Base-by-base conservation (phyloP, 2,113 vertebrate genomes). In the Murina feae region DNA sequence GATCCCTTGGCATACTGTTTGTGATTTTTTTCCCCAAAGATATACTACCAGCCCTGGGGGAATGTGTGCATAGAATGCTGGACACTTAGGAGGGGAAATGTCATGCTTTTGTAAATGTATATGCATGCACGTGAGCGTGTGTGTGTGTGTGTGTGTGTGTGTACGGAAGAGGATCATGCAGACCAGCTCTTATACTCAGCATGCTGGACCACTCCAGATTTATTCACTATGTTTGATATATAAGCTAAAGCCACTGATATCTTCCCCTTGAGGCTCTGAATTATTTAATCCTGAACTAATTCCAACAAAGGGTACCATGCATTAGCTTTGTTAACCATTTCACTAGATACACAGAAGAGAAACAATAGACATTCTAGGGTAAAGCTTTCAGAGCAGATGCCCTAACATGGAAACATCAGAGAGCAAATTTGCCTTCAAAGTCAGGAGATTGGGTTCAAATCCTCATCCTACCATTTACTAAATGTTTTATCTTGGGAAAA, bases 61-160 rank as follows among this genome's bases (percentile, higher is more conserved):
- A 30, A 87, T 42, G 58, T 69, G 39, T 44, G 5, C 37, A 68
- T 11, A 49, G 21, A 16, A 49, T 5, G 3, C 83, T 51, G 68
- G 20, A 42, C 49, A 63, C 37, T 78, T 21, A 47, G 32, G 32
- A 49, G 20, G 35, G 30, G 37, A 86, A 74, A 58, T 32, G 28
- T 5, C 79, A 84, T 37, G 17, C 1, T 84, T 72, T 35, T 53
- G 4, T 53, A 42, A 10, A 18, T 25, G 2, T 35, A 0, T 17
- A n/a, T 42, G 17, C 21, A 16, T 6, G 21, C 21, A 21, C 9
- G 23, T 30, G 1, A 30, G 0, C 12, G 37, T n/a, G 11, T 9
- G 23, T 23, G 2, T n/a, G 0, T 35, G 0, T 20, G 37, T 39
- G 14, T 12, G 18, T 23, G 1, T 30, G 0, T 16, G 37, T 23